These are phyloP conservation scores for Palythoa caribaeorum DNA, from an alignment of 92 coral and sea anemone species.

Conservation along the genomic window DNA sequence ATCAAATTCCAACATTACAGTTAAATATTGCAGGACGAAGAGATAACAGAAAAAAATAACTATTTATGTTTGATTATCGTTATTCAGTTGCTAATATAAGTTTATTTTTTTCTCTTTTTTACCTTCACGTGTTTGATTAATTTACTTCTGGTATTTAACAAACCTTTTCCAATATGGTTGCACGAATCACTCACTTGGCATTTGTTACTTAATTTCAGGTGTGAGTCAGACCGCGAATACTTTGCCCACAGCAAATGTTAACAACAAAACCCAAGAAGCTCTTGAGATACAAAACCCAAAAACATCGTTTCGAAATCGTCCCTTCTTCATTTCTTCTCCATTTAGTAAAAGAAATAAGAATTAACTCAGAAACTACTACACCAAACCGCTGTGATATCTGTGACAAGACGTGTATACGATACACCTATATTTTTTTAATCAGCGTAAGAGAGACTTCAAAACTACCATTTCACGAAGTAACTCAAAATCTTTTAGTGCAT, in stretches of 20 bases:
- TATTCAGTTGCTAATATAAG: no score
- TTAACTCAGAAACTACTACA: background rate
- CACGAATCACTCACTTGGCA: background rate
- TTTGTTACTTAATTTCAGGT: background rate
- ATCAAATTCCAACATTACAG: no score
- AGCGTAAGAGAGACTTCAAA: no score
- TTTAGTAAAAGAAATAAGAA: background rate
- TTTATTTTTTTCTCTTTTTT: no score
- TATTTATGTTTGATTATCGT: no score
- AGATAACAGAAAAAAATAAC: no score
- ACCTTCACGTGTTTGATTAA: no score
- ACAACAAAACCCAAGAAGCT: background rate
- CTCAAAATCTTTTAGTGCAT: no score
- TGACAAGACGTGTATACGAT: background rate
- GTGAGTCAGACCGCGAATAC: background rate
- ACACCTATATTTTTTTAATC: background rate
- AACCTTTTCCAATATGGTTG: background rate
- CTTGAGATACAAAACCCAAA: background rate
- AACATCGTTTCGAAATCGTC: constrained; percentile 33
- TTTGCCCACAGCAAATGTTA: background rate
- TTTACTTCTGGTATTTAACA: background rate
- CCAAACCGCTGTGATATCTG: background rate
- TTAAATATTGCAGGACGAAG: no score
- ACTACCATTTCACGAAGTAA: no score
- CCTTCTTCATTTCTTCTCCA: constrained; percentile 45